Base-by-base conservation (phyloP, 2,888 invertebrate species). In the Ametastegia equiseti region DNA sequence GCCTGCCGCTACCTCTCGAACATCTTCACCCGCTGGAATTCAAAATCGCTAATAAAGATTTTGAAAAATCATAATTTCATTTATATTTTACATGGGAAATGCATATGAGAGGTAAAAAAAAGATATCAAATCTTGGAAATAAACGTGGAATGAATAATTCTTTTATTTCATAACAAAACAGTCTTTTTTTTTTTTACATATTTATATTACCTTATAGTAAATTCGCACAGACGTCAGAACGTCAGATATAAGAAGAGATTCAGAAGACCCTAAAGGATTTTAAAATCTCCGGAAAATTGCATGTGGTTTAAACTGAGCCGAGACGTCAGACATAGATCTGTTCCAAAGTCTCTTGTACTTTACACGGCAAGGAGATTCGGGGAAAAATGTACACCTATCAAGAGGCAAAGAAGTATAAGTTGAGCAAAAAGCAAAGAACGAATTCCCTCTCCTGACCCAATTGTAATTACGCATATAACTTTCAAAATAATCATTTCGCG, bases 1-100 rank as follows among this genome's bases (percentile, higher is more conserved):
- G 19, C 42, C 73, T 11, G 73, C 23, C 19, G 73, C 30, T 50
- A 73, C 73, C 73, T 73, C 73, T 2, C 42, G 73, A 33, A 33
- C 36, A 27, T 71, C 69, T 19, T 33, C 54, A 27, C 27, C 36
- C 11, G 45, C 30, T 45, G 45, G 15, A 45, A 71, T 45, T 15
- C 23, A 13, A 71, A 71, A 45, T 45, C 27, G 19, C 4, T 45
- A 15, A 71, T 45, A 45, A 11, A 71, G 36, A 45, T n/a, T n/a
- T n/a, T n/a, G n/a, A n/a, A n/a, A n/a, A n/a, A n/a, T n/a, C n/a
- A n/a, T n/a, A n/a, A n/a, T n/a, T n/a, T n/a, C n/a, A 39, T 42
- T 39, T n/a, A 4, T 1, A 30, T 33, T 33, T 63, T 33, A n/a
- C 82, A 82, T 23, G 11, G 42, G 3, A 23, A 23, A 54, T 19